These are phyloP conservation scores for Strigamia maritima DNA, from an alignment of 2,888 invertebrate species.

Conservation along the genomic window DNA sequence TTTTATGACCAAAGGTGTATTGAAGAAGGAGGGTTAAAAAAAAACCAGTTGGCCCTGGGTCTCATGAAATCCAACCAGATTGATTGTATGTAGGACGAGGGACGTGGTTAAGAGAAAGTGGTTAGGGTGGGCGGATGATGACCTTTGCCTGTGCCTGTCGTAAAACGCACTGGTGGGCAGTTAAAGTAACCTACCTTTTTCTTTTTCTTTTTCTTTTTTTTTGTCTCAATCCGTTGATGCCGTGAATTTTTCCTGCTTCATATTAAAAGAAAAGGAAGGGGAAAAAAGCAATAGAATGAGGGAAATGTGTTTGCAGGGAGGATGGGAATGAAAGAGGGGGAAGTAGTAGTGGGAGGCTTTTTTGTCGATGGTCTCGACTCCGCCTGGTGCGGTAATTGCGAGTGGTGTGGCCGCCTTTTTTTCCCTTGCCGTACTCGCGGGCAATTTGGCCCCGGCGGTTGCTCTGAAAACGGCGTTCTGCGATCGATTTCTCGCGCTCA, in stretches of 20 bases:
- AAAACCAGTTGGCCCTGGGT: neutral
- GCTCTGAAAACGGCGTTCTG: neutral
- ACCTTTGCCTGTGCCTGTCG: neutral
- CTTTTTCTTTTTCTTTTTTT: neutral
- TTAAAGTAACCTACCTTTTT: neutral
- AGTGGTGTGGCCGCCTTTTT: conserved; percentile 4
- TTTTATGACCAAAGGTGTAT: neutral
- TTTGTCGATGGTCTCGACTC: neutral
- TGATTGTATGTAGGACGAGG: neutral
- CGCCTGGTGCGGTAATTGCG: conserved; percentile 4
- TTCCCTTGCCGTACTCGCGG: conserved; percentile 4
- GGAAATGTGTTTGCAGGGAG: neutral
- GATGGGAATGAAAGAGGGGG: conserved; percentile 4
- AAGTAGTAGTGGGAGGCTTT: neutral
- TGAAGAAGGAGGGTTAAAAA: neutral
- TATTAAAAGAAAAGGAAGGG: conserved; percentile 4
- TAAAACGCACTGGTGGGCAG: conserved; percentile 4
- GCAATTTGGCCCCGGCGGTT: conserved; percentile 1
- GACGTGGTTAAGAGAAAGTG: conserved; percentile 4
- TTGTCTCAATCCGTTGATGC: neutral
- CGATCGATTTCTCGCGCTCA: conserved; percentile 4
- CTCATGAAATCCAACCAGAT: conserved; percentile 4
- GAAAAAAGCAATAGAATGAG: neutral
- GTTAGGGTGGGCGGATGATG: neutral
- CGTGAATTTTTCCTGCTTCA: neutral